phyloP scores from a whole-genome alignment of 2,113 vertebrate genomes.

The Phalacrocorax aristotelis region DNA sequence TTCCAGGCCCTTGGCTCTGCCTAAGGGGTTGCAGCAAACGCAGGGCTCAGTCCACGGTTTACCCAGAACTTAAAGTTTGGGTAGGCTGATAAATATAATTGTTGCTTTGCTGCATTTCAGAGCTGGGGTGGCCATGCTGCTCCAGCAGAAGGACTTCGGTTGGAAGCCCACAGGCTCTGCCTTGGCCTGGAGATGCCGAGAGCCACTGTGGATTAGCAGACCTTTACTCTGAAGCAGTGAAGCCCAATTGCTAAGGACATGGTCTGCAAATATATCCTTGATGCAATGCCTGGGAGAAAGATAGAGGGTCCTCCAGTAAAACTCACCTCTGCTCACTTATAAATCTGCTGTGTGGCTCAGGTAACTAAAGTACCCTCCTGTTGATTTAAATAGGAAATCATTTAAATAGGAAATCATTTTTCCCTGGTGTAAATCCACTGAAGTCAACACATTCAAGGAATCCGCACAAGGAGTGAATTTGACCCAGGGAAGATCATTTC shows the following conservation, averaged over 20 bases:
- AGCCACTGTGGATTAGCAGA: neutral
- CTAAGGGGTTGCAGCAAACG: neutral
- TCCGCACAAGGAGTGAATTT: neutral
- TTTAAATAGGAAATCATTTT: neutral
- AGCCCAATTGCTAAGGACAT: neutral
- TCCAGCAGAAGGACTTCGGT: neutral
- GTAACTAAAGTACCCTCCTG: neutral
- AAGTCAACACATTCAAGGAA: neutral
- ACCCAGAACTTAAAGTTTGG: fast-evolving
- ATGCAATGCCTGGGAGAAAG: neutral
- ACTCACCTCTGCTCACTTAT: neutral
- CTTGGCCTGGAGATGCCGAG: neutral
- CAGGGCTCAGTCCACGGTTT: neutral
- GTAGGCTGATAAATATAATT: neutral
- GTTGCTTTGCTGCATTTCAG: neutral
- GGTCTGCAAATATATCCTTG: neutral
- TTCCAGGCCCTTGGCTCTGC: neutral
- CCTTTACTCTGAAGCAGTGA: neutral
- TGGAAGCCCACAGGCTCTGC: neutral
- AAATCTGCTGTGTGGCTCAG: neutral
- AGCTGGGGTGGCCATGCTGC: neutral
- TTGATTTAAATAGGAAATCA: neutral
- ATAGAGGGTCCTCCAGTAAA: neutral
- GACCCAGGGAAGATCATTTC: neutral
- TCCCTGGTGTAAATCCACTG: neutral